Percentiles rank a stretch among this genome's conserved stretches.
Conservation (phyloP, 2,888 invertebrate genomes). For the Teinopalpus imperialis region DNA sequence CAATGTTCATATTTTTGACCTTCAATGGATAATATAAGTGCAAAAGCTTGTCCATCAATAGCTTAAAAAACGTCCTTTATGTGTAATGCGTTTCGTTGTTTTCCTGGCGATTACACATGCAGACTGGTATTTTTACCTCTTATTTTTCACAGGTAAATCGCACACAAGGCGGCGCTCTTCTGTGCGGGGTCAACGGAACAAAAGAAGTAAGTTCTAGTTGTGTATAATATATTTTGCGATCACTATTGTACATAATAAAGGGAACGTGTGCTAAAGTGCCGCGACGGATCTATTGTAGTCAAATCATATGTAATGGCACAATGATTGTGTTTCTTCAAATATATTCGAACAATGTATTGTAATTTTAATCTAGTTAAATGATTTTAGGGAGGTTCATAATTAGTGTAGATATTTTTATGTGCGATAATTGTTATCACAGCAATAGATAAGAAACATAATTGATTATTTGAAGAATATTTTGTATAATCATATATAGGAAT, state of each 20-base stretch:
- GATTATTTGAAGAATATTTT: no score
- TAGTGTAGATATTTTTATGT: neutral
- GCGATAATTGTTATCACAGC: no score
- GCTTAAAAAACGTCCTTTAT: conserved; percentile 21
- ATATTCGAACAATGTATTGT: conserved; percentile 3
- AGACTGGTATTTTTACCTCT: conserved; percentile 20
- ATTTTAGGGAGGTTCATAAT: neutral
- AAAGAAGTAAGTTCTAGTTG: conserved; percentile 62
- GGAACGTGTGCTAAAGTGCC: neutral
- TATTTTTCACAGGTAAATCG: conserved; percentile 72
- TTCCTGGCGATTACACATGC: conserved; percentile 10
- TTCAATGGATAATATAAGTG: conserved; percentile 23
- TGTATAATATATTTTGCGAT: conserved; percentile 7
- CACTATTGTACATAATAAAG: conserved; percentile 4
- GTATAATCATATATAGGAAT: no score
- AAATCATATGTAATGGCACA: neutral
- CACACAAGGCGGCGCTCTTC: conserved; percentile 84
- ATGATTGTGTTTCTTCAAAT: neutral
- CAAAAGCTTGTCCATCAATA: conserved; percentile 23
- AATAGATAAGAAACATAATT: no score
- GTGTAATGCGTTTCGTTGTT: conserved; percentile 2
- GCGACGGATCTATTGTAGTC: conserved; percentile 9
- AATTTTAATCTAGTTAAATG: conserved; percentile 4
- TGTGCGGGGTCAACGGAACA: conserved; percentile 77
- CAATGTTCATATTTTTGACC: conserved; percentile 1